Evolutionary conservation across 2,797 vertebrate species (phyloP), one percentile per base, ranked within the genome.

Genomic region (Phrynocephalus vlangalii): DNA sequence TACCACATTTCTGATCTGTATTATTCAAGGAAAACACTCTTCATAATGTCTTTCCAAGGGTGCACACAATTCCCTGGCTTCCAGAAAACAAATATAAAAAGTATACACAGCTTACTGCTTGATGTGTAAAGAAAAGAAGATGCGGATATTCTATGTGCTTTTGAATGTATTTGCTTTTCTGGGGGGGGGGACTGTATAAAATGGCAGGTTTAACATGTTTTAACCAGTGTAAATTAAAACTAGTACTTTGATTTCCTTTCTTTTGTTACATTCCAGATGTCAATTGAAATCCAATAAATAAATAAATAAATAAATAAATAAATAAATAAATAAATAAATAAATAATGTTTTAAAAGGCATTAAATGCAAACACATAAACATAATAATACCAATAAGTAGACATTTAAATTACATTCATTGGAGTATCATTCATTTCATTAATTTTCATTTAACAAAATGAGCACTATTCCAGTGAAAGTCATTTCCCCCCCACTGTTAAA

Each of bases 21-120:
- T 91, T 87, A 93, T n/a, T 77, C 85, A 87, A 82, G 76, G 92
- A 92, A 96, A 95, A 95, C 87, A 93, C 79, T 71, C 50, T 66
- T 86, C 90, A 92, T 94, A 93, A 93, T 91, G 91, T 48, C n/a
- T 82, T 91, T 90, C 75, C 81, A 89, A 90, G 66, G 91, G 86
- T 86, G 82, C n/a, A 78, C 83, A 92, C 90, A 63, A 92, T 91
- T 79, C 86, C 91, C 89, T 75, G 76, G 91, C 94, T 94, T 91
- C 87, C 87, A 92, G 80, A 85, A 86, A 83, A 92, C 78, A 92
- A 86, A 86, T 88, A 91, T 78, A 92, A 90, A 93, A 75, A 88
- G 22, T 71, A 91, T 88, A 84, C 3, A 82, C 81, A 89, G 87
- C 88, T 84, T 94, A 75, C 89, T 91, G 83, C 92, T 90, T 86